Conservation (phyloP, 2,113 vertebrate species). For the Pholis gunnellus region DNA sequence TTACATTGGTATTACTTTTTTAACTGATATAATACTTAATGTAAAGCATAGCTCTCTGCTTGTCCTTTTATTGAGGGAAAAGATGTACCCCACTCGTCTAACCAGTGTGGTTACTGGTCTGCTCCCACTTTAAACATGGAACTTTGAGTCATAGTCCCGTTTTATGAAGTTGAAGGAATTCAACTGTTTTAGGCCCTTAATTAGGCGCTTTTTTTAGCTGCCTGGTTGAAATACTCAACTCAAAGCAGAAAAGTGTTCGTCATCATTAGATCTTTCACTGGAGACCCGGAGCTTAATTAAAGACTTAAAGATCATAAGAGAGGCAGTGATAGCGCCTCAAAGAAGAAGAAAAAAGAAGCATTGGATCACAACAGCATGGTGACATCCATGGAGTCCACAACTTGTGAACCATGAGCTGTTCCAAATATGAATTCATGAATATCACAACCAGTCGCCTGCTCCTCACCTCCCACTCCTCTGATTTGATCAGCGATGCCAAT, state of each 20-base stretch:
- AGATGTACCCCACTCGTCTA: neutral
- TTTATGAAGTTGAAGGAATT: neutral
- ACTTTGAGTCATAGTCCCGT: neutral
- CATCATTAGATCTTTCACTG: too few species aligned
- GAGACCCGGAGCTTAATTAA: too few species aligned
- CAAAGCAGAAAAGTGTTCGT: too few species aligned
- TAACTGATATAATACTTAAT: neutral
- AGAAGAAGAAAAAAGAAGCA: too few species aligned
- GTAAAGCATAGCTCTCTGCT: neutral
- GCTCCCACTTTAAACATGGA: too few species aligned
- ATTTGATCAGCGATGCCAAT: neutral
- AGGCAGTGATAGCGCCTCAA: too few species aligned
- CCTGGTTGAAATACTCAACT: too few species aligned
- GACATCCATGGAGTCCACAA: too few species aligned
- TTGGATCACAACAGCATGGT: too few species aligned
- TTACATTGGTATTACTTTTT: neutral
- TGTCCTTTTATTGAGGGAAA: neutral
- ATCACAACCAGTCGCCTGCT: neutral
- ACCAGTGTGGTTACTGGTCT: neutral
- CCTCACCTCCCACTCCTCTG: neutral
- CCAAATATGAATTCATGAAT: neutral
- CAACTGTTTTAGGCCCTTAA: too few species aligned
- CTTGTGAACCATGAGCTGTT: too few species aligned
- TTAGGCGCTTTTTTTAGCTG: neutral
- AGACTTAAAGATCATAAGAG: too few species aligned